Percentiles rank a stretch among this genome's conserved stretches.
Evolutionary conservation across 2,113 vertebrate genomes (phyloP).

Genomic region (Prunella himalayana): DNA sequence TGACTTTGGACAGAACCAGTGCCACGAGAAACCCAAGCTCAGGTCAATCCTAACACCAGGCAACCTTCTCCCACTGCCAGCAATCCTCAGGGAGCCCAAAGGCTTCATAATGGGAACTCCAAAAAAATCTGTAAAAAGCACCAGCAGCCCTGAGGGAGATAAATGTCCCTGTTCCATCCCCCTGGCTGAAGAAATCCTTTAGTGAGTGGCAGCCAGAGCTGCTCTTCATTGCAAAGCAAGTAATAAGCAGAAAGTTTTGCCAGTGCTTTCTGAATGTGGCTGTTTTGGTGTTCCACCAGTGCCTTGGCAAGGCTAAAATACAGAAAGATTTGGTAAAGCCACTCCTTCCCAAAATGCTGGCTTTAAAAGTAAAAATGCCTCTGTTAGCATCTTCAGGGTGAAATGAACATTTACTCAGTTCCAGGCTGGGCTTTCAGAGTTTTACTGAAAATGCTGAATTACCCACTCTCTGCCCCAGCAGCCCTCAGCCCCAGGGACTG

Average conservation of each 20-base stretch:
- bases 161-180: not conserved
- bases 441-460: not conserved
- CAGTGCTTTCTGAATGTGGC: not conserved
- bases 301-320: not conserved
- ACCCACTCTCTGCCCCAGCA: too few relatives aligned
- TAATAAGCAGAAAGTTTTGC: not conserved
- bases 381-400: rapidly evolving
- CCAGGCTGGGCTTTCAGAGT: not conserved
- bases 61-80: not conserved
- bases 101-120: not conserved
- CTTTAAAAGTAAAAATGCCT: not conserved
- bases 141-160: not conserved
- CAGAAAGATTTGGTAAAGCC: not conserved
- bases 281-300: not conserved
- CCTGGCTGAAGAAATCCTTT: not conserved
- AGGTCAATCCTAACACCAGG: not conserved
- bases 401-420: not conserved
- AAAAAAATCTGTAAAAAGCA: slow-evolving; percentile 5
- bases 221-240: not conserved
- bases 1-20: not conserved
- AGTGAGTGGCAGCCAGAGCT: not conserved
- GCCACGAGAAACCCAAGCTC: not conserved
- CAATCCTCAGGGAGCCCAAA: not conserved
- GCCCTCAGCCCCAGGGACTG: rapidly evolving
- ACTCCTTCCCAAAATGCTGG: not conserved